Evolutionary conservation across 2,113 vertebrate genomes (phyloP), one percentile per base, ranked within the genome.

Genomic region (Corythoichthys haematopterus): DNA sequence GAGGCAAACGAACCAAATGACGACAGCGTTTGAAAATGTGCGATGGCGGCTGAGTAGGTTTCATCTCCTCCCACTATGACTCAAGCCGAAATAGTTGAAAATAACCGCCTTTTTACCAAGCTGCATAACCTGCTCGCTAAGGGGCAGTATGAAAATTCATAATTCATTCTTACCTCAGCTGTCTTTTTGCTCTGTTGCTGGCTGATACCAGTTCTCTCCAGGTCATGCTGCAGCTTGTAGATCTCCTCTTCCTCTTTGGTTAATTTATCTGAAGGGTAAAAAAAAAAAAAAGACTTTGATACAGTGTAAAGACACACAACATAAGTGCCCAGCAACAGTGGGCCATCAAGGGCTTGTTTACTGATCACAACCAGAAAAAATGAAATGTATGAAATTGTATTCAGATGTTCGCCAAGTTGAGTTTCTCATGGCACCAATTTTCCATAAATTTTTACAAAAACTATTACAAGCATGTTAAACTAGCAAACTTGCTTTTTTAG

Each of bases 231-330:
- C 69, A 99, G 92, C 88, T 96, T 98, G 86, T 96, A 96, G 76
- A 99, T 99, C 76, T 98, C 95, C 84, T 98, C 97, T 60, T 98
- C 96, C 87, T 99, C 97, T 91, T 95, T 99, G 80, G 92, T 88
- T 13, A 94, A 79, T 78, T 90, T 94, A 85, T 95, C 96, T 98
- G 75, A 43, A 43, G 40, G 38, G 38, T 3, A 48, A 16, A 36
- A 43, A 76, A n/a, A 48, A 36, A 83, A 76, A 62, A 8, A 53
- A 6, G 28, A 14, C 20, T 52, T 16, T 20, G 6, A 33, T 56
- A 15, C 14, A 4, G 45, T 50, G 20, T 12, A 37, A 37, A 2
- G 35, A 11, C 35, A 57, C 28, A 35, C 20, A 11, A 33, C 20
- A 55, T 28, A 46, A 46, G 4, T 46, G 47, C 47, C 3, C 47